Evolutionary conservation across 2,797 vertebrate genomes (phyloP).

Genomic region (Malurus leucopterus): DNA sequence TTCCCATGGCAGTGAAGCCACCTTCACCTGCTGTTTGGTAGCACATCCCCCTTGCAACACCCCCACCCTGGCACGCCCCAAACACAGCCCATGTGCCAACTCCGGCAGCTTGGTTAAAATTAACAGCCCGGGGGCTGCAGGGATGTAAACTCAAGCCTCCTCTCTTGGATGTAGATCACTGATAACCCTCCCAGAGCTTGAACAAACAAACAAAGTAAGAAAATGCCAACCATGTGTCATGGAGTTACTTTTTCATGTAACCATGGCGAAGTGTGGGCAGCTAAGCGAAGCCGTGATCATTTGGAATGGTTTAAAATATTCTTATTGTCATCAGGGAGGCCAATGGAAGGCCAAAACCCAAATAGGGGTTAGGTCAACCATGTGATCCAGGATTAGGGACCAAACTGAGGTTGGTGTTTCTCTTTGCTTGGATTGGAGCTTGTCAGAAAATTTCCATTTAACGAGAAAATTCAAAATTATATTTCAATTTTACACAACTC

Average conservation of each 20-base stretch:
- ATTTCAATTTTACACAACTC: background rate
- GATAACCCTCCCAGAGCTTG: slow-evolving; percentile 28
- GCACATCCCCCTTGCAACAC: background rate
- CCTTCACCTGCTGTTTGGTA: slow-evolving; percentile 67
- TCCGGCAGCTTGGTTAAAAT: slow-evolving; percentile 54
- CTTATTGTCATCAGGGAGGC: background rate
- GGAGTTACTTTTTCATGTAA: slow-evolving; percentile 55
- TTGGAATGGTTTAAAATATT: slow-evolving; percentile 9
- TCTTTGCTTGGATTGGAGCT: background rate
- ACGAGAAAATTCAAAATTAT: background rate
- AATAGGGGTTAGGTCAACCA: background rate
- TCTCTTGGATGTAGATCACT: slow-evolving; percentile 51
- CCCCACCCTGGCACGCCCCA: slow-evolving; percentile 54
- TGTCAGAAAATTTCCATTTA: background rate
- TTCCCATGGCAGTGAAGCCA: slow-evolving; percentile 64
- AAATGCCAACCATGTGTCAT: slow-evolving; percentile 70
- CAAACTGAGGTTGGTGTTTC: background rate
- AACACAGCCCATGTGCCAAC: slow-evolving; percentile 3
- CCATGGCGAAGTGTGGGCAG: slow-evolving; percentile 45
- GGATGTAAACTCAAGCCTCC: slow-evolving; percentile 59
- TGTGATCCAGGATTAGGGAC: background rate
- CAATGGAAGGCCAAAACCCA: background rate
- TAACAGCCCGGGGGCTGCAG: slow-evolving; percentile 48
- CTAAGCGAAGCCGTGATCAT: background rate
- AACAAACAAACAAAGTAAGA: slow-evolving; percentile 62